Evolutionary conservation across 2,113 vertebrate genomes (phyloP), one percentile per base, ranked within the genome.

Genomic region (Otis tarda): DNA sequence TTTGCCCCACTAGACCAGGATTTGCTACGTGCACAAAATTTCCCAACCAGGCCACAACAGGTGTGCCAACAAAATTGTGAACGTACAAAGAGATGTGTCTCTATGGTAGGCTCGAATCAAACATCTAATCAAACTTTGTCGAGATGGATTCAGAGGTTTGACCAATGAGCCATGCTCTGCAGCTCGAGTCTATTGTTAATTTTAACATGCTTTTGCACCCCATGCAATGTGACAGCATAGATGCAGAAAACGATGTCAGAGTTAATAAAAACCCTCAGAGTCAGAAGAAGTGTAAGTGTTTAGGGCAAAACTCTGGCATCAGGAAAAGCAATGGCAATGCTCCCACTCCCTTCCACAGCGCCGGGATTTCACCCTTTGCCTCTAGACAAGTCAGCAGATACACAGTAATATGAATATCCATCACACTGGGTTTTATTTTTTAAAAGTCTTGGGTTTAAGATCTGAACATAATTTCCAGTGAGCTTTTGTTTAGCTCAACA

Each of bases 401-500:
- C 0, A 1, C 67, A 78, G 14, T 47, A 71, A 70, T 23, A 57
- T 8, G 41, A 89, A 89, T 45, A 93, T 79, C 56, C n/a, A 33
- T 52, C 87, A 41, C 83, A 82, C 12, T 41, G 80, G 52, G 7
- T 1, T 68, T 70, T 79, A 61, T 33, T 94, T 47, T n/a, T 25
- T 53, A 14, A 16, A 81, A 93, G 23, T 47, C 33, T 76, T 37
- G 22, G 24, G 50, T 77, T 93, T 83, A 94, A 75, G 56, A 85
- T 74, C 67, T 53, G 50, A 85, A 77, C 68, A 55, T 63, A 37
- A 82, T 85, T 94, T 94, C 12, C 6, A 80, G 15, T 22, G 41
- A 95, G 76, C 56, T 90, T 95, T 95, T 94, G 90, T 94, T 96
- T 93, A 83, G 74, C 80, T 95, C 86, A 82, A 65, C 9, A 20